Conservation (phyloP, 2,888 invertebrate genomes). For the Aspidapion aeneum region DNA sequence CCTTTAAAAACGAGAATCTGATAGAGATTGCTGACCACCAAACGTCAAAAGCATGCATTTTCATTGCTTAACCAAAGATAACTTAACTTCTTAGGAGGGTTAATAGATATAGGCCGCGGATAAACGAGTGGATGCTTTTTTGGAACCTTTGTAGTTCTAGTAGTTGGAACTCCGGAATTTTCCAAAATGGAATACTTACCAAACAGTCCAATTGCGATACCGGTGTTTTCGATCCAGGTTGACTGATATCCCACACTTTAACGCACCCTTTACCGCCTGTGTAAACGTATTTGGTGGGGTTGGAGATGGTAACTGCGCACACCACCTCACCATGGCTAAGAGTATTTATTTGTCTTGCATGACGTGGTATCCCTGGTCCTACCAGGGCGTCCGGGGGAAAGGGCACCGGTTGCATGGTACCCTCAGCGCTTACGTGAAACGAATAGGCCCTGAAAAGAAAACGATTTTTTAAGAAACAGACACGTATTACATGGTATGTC, state of each 20-base stretch:
- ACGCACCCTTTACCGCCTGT: conserved; percentile 97
- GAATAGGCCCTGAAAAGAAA: conserved; percentile 76
- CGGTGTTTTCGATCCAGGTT: conserved; percentile 72
- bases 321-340: conserved; percentile 95
- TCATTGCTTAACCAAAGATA: no score
- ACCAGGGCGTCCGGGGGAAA: conserved; percentile 92
- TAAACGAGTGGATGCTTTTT: no score
- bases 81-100: no score
- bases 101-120: no score
- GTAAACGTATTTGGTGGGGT: conserved; percentile 87
- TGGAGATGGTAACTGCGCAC: conserved; percentile 93
- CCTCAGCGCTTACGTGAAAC: conserved; percentile 88
- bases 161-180: no score
- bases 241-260: conserved; percentile 79
- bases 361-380: conserved; percentile 91
- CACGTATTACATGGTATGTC: no score
- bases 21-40: no score
- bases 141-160: no score
- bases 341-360: conserved; percentile 85
- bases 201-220: conserved; percentile 85
- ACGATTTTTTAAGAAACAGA: no score
- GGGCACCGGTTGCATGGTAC: conserved; percentile 85
- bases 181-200: conserved; percentile 54
- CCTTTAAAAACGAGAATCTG: no score
- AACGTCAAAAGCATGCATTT: no score